These are phyloP conservation scores for Amazonetta brasiliensis DNA, from an alignment of 2,797 vertebrate genomes.

Conservation along the genomic window DNA sequence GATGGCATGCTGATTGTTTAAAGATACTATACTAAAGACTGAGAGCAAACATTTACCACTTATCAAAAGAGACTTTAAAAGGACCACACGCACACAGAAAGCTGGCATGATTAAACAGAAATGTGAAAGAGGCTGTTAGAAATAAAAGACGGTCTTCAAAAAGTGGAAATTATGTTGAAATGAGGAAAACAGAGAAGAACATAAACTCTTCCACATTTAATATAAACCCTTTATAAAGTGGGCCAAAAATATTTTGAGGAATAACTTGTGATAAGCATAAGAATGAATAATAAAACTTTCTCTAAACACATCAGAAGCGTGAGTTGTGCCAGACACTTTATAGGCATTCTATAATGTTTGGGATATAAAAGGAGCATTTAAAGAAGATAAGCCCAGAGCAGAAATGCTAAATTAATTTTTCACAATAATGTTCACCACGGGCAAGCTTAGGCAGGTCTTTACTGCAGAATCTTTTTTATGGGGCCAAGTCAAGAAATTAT, in stretches of 20 bases:
- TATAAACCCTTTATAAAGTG: slow-evolving; percentile 5
- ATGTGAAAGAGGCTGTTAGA: background rate
- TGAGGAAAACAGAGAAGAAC: slow-evolving; percentile 28
- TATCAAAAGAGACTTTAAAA: slow-evolving; percentile 42
- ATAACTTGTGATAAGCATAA: slow-evolving; percentile 30
- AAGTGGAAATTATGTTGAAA: slow-evolving; percentile 41
- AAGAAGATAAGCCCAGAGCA: slow-evolving; percentile 54
- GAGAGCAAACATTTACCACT: slow-evolving; percentile 22
- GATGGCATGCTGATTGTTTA: slow-evolving; percentile 27
- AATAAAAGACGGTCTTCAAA: slow-evolving; percentile 35
- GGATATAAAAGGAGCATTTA: slow-evolving; percentile 6
- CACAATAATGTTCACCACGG: background rate
- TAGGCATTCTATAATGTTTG: slow-evolving; percentile 25
- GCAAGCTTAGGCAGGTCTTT: slow-evolving; percentile 48
- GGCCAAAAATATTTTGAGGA: slow-evolving; percentile 52
- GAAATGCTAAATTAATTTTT: slow-evolving; percentile 54
- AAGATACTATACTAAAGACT: slow-evolving; percentile 6
- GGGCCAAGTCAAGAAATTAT: slow-evolving; percentile 34
- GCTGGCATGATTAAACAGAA: slow-evolving; percentile 61
- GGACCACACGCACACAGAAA: slow-evolving; percentile 54
- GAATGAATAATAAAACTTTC: slow-evolving; percentile 36
- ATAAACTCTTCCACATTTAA: slow-evolving; percentile 4
- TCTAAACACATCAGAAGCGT: slow-evolving; percentile 42
- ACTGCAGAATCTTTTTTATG: background rate
- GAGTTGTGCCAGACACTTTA: slow-evolving; percentile 40